These are phyloP conservation scores for Amniataba percoides DNA, from an alignment of 2,797 vertebrate species.

Conservation along the genomic window DNA sequence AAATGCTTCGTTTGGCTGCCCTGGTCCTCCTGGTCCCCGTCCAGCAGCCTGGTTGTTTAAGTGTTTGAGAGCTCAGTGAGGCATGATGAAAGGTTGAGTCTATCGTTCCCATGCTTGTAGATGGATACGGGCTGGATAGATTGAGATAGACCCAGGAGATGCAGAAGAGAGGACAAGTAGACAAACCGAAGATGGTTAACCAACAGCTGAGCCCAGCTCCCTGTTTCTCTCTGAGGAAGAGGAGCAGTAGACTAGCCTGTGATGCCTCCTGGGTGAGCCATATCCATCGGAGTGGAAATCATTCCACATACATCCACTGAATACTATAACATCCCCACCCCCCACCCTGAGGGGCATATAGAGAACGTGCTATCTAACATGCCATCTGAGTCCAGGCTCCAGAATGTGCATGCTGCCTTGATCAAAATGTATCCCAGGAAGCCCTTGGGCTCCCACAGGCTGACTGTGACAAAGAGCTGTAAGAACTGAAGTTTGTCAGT, in stretches of 20 bases:
- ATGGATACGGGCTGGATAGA: slow-evolving; percentile 30
- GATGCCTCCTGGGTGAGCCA: slow-evolving; percentile 48
- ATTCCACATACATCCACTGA: slow-evolving; percentile 57
- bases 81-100: slow-evolving; percentile 58
- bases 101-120: slow-evolving; percentile 40
- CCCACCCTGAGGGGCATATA: slow-evolving; percentile 52
- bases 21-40: slow-evolving; percentile 62
- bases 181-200: slow-evolving; percentile 65
- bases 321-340: slow-evolving; percentile 23
- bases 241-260: slow-evolving; percentile 48
- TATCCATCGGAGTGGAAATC: slow-evolving; percentile 77
- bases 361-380: slow-evolving; percentile 34
- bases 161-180: slow-evolving; percentile 44
- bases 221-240: slow-evolving; percentile 59
- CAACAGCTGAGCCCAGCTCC: slow-evolving; percentile 80
- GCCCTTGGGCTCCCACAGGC: slow-evolving; percentile 39
- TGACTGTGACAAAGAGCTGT: slow-evolving; percentile 32
- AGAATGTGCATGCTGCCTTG: slow-evolving; percentile 28
- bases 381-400: slow-evolving; percentile 82
- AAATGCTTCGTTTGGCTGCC: slow-evolving; percentile 24
- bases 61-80: slow-evolving; percentile 62
- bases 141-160: slow-evolving; percentile 45
- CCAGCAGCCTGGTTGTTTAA: slow-evolving; percentile 67
- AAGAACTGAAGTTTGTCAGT: slow-evolving; percentile 45
- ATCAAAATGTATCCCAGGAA: slow-evolving; percentile 52